phyloP scores from a whole-genome alignment of 1,140 invertebrate species.

The Polypedilum vanderplanki region DNA sequence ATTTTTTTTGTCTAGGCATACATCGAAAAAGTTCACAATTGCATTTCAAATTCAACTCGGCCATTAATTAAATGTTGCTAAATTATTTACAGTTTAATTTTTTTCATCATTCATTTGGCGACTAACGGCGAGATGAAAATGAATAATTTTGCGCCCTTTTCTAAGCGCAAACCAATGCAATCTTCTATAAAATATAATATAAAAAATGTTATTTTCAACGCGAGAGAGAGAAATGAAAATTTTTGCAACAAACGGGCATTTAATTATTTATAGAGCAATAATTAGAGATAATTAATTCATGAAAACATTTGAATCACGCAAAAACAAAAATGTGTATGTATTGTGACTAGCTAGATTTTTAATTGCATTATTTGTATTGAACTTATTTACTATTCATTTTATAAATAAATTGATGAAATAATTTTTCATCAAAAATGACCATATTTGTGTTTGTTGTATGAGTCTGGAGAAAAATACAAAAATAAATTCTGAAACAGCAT shows the following conservation, averaged over 20 bases:
- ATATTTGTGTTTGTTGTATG: background rate
- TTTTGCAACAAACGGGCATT: conserved; percentile 1
- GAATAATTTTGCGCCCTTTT: too few relatives aligned
- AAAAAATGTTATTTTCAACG: too few relatives aligned
- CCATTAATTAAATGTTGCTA: conserved; percentile 24
- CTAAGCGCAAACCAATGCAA: too few relatives aligned
- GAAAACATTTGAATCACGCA: background rate
- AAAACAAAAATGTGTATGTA: background rate
- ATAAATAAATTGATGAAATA: background rate
- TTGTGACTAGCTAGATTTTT: background rate
- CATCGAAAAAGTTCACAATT: conserved; percentile 3
- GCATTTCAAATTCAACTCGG: conserved; percentile 12
- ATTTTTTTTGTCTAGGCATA: too few relatives aligned
- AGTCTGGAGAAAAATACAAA: background rate
- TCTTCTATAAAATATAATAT: too few relatives aligned
- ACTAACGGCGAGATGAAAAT: too few relatives aligned
- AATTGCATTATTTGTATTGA: conserved; percentile 10
- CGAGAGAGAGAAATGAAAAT: background rate
- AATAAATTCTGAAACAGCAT: background rate
- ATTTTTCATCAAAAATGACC: background rate
- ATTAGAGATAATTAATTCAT: conserved; percentile 20
- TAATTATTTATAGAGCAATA: conserved; percentile 14
- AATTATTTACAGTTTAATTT: conserved; percentile 24
- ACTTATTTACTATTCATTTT: background rate
- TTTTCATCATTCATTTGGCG: background rate